Evolutionary conservation across 2,888 invertebrate species (phyloP).

Genomic region (Athalia cordata): DNA sequence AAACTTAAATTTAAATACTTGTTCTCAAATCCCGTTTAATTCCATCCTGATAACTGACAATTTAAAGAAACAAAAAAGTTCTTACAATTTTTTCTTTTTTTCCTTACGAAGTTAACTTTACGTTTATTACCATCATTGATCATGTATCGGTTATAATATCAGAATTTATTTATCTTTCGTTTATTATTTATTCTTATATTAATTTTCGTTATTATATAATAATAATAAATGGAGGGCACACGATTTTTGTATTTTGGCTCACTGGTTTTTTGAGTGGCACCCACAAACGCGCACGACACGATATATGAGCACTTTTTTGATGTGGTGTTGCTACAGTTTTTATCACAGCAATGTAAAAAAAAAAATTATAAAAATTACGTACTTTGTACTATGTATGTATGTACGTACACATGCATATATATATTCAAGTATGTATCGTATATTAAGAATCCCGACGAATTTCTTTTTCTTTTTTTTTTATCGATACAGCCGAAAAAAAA

Average conservation of each 20-base stretch:
- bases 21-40: neutral
- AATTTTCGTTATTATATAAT: slow-evolving; percentile 13
- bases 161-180: neutral
- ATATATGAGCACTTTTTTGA: slow-evolving; percentile 68
- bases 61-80: neutral
- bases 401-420: too few relatives aligned
- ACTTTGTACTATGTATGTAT: neutral
- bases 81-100: neutral
- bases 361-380: neutral
- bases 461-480: too few relatives aligned
- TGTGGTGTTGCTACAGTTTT: slow-evolving; percentile 72
- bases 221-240: slow-evolving; percentile 52
- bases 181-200: neutral
- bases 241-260: slow-evolving; percentile 70
- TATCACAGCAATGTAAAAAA: slow-evolving; percentile 61
- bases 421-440: too few relatives aligned
- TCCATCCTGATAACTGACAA: neutral
- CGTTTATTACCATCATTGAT: neutral
- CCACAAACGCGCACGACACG: slow-evolving; percentile 63
- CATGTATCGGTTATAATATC: neutral
- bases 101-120: neutral
- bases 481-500: too few relatives aligned
- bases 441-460: too few relatives aligned
- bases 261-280: slow-evolving; percentile 71
- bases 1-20: neutral